Base-by-base conservation (phyloP, 2,113 vertebrate genomes). In the Cephalopholis sonnerati region DNA sequence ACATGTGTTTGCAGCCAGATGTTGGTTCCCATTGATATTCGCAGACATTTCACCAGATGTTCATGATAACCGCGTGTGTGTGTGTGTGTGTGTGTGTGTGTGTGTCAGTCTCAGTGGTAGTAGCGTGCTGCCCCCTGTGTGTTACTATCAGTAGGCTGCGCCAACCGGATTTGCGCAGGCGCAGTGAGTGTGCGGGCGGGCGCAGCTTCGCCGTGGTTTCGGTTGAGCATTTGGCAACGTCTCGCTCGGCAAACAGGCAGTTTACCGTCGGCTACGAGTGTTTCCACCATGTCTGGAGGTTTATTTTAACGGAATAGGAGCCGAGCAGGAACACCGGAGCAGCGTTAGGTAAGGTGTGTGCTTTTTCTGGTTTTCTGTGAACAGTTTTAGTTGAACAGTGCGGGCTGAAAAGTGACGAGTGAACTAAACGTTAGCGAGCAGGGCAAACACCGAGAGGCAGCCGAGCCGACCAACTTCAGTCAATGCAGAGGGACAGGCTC, bases 131-230 rank as follows among this genome's bases (percentile, higher is more conserved):
- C 89, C 85, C 75, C 74, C 67, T 82, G 72, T 86, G 59, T 58
- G 74, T 91, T 92, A 93, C 91, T 93, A 94, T 84, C 76, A 61
- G 82, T 77, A 73, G 75, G 87, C 39, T 89, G 84, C 88, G 64
- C 75, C 82, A 79, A 79, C 54, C 61, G 48, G 46, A 77, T 48
- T 24, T 29, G 91, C 94, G 91, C 95, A 94, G 46, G 95, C 95
- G 94, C 93, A 77, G 72, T 81, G 75, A 9, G 67, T 11, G 83
- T 72, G 91, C 84, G 93, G 86, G 93, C 78, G 89, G 86, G 93
- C 78, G 89, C 91, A 89, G 91, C 90, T 87, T 54, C 89, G 77
- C 92, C 81, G 91, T 93, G 94, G 95, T 96, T 95, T 96, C 93
- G 93, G 94, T 94, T 93, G 94, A 93, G 85, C 90, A 91, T 93